Base-by-base conservation (phyloP, 2,113 vertebrate genomes). In the Tautogolabrus adspersus region DNA sequence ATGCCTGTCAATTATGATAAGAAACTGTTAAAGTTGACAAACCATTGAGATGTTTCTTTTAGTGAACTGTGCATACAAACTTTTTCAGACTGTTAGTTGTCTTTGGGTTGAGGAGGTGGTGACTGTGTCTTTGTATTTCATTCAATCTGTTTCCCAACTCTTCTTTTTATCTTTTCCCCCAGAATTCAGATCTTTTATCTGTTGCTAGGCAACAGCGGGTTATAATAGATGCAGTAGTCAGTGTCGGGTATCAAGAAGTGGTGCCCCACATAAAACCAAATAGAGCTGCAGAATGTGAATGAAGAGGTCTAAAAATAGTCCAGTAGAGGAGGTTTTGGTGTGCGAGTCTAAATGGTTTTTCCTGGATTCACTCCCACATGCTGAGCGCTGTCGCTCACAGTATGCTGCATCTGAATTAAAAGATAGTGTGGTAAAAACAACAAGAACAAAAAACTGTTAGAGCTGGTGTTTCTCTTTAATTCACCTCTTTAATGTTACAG, bases 151-250 rank as follows among this genome's bases (percentile, higher is more conserved):
- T 61, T n/a, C 58, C 54, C 6, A 8, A 66, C 70, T 64, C 58
- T 57, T 61, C 76, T 81, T 65, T 30, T 54, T 77, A 19, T 16
- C 62, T n/a, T n/a, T 15, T 7, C 22, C n/a, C 62, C 34, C 30
- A 30, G 55, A 82, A 59, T 88, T 71, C 71, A 69, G 38, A 54
- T 71, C 82, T 55, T 87, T 72, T 68, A 73, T 85, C 62, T 69
- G 89, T 93, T 91, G 89, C 89, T 82, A 90, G 82, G 91, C 85
- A 92, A 91, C 91, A 88, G 51, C 3, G 16, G 0, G 83, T 69
- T 83, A 72, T 87, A 71, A 88, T 85, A 77, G 69, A 83, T 84
- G 86, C 82, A 57, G 83, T 59, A 71, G 67, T 83, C 77, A 0
- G 42, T 80, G 58, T 54, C 8, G 58, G 77, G 66, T 60, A 75